These are phyloP conservation scores for Mus spretus DNA, from an alignment of 2,797 vertebrate genomes.

Conservation along the genomic window DNA sequence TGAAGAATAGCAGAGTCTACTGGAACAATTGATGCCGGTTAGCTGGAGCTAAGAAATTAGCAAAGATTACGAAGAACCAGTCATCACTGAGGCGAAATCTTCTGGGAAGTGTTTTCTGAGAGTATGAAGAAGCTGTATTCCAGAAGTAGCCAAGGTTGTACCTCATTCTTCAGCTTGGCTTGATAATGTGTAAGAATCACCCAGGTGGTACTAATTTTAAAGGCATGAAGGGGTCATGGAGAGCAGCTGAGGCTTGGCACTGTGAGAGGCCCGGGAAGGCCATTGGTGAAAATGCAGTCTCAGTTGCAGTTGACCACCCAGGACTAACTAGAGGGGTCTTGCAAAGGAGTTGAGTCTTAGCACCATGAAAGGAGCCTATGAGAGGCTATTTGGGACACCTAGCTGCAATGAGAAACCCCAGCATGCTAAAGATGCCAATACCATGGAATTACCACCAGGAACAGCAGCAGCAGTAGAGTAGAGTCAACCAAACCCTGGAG, in stretches of 20 bases:
- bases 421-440: background rate
- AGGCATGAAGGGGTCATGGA: background rate
- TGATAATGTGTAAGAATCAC: background rate
- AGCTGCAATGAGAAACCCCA: background rate
- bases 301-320: background rate
- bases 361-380: background rate
- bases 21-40: background rate
- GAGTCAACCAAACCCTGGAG: background rate
- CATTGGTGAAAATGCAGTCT: background rate
- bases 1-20: background rate
- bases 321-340: background rate
- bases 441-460: background rate
- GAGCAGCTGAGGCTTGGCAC: background rate
- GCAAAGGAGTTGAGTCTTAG: background rate
- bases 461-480: background rate
- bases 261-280: background rate
- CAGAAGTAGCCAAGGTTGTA: no score
- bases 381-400: background rate
- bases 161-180: no score
- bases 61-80: background rate
- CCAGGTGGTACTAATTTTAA: background rate
- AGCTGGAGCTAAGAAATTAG: background rate
- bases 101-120: background rate
- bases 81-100: background rate
- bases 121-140: background rate